Evolutionary conservation across 1,140 invertebrate genomes (phyloP), one percentile per base, ranked within the genome.

Genomic region (Acyrthosiphon pisum): DNA sequence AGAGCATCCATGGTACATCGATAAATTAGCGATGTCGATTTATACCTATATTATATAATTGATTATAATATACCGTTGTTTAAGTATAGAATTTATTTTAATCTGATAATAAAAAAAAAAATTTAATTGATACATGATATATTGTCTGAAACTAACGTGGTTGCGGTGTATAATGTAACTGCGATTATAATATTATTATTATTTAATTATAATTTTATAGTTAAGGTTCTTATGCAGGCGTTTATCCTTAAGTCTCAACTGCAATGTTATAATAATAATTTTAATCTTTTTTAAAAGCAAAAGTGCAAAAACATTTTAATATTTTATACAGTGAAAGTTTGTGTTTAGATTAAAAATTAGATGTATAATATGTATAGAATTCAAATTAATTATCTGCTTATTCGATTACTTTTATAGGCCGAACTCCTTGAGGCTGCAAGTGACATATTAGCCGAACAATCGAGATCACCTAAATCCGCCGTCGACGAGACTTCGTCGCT

Each of bases 401-500:
- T 84, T 86, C 44, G 23, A n/a, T 86, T 26, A 86, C 3, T 46
- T 68, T 44, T 90, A 18, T 50, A 90, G 89, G 23, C 35, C 68
- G 20, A 41, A 6, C 46, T 35, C 1, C 48, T 20, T 26, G 30
- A 92, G 3, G 22, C 48, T 18, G 48, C 44, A 56, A 83, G n/a
- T 26, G 90, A 35, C 11, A 83, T 35, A 35, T 8, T n/a, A 44
- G 6, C 46, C 22, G n/a, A 37, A 81, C 44, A 30, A 37, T 50
- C 22, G 20, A 41, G n/a, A 48, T 26, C 90, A 7, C 30, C n/a
- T 50, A 83, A 83, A 14, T 7, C 37, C 6, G 8, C 6, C 37
- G 44, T 50, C 60, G 90, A 92, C 30, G 90, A 92, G 23, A 92
- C 90, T 26, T 83, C 20, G 6, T 50, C 90, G 4, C 90, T 83